Base-by-base conservation (phyloP, 2,113 vertebrate genomes). In the Crocuta crocuta region DNA sequence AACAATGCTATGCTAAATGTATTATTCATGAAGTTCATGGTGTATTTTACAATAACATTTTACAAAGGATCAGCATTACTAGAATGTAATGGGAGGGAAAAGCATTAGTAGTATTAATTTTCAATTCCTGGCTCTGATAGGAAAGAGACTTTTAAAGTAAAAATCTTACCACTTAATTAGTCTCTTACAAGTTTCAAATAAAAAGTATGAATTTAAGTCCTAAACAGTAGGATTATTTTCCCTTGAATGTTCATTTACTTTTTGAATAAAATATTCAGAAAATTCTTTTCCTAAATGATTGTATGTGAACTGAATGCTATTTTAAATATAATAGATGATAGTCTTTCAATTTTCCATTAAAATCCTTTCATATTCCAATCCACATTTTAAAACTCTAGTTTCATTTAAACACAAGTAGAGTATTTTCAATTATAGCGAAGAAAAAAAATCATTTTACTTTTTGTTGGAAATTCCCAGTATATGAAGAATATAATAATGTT, bases 241-340 rank as follows among this genome's bases (percentile, higher is more conserved):
- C 39, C 15, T 93, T 74, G 33, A 96, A 91, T 33, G 12, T 11
- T 68, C 65, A 89, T 63, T 95, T 94, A 61, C 50, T 50, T 94
- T 82, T 80, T 95, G 48, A 96, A 91, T 73, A 94, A 95, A 94
- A 92, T 80, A 80, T 76, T 93, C n/a, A 78, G 19, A 89, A 88
- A 92, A 73, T 1, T 45, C 86, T 95, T 93, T 84, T 7, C 58
- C 50, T 8, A 26, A 68, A 95, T 80, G 35, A 66, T 61, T 31
- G 43, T 63, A 7, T 70, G 19, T 68, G 19, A 78, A 76, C 80
- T 78, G 68, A 95, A 73, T 83, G 2, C 15, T 43, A 65, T 39
- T 84, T 92, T 82, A 94, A 93, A 89, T 80, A 80, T 48, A 39
- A 33, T 91, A 15, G 31, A 19, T 0, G 48, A 70, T 71, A 84